These are phyloP conservation scores for Melikaiella ostensackeni DNA, from an alignment of 2,888 invertebrate genomes.

Conservation along the genomic window DNA sequence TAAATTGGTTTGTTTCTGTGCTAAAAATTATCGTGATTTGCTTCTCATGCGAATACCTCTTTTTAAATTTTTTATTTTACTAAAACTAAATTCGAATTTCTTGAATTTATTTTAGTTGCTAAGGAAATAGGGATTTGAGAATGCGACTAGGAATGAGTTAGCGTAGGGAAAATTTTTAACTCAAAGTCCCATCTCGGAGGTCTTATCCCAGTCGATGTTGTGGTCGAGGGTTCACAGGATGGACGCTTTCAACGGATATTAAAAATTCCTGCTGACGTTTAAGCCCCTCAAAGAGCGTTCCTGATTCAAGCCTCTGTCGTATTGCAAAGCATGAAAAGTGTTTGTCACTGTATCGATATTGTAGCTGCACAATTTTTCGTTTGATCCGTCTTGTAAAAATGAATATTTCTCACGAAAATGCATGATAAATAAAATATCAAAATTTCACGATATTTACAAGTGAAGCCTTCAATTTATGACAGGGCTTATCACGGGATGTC, in stretches of 20 bases:
- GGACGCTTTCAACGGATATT: slow-evolving; percentile 54
- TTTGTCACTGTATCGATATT: slow-evolving; percentile 2
- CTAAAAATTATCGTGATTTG: too few species aligned
- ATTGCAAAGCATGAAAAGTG: slow-evolving; percentile 2
- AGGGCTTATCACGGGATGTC: too few species aligned
- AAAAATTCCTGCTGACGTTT: slow-evolving; percentile 60
- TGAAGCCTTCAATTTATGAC: too few species aligned
- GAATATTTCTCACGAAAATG: neutral
- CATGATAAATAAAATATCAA: too few species aligned
- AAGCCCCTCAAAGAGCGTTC: slow-evolving; percentile 52
- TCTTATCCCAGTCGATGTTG: slow-evolving; percentile 14
- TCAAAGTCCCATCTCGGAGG: neutral
- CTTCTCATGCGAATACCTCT: too few species aligned
- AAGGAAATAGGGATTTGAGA: neutral
- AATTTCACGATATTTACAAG: too few species aligned
- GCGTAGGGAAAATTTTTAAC: slow-evolving; percentile 10
- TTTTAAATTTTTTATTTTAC: too few species aligned
- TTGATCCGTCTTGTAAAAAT: too few species aligned
- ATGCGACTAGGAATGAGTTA: neutral
- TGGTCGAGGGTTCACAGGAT: slow-evolving; percentile 16
- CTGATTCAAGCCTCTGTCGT: slow-evolving; percentile 16
- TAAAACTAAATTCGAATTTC: neutral
- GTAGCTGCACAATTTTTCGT: neutral
- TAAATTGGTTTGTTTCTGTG: too few species aligned
- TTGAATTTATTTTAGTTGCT: slow-evolving; percentile 18